These are phyloP conservation scores for Heliothis peltigera DNA, from an alignment of 2,888 invertebrate species.

Conservation along the genomic window DNA sequence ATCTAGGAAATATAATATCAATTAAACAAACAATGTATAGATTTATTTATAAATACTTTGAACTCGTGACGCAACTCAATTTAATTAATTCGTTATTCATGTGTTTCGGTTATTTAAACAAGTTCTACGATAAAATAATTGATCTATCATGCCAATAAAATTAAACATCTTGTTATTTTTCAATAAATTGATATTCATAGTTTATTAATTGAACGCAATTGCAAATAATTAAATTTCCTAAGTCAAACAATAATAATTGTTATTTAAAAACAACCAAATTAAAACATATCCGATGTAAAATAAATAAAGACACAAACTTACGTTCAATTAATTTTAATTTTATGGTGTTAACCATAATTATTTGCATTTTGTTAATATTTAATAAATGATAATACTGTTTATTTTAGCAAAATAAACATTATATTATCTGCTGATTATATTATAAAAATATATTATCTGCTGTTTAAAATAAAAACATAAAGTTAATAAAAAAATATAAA, in stretches of 20 bases:
- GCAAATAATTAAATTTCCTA: constrained; percentile 52
- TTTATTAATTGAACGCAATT: constrained; percentile 36
- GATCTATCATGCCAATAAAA: constrained; percentile 38
- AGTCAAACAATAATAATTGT: constrained; percentile 21
- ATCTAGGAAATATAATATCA: neutral
- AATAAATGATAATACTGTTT: neutral
- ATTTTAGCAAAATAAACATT: neutral
- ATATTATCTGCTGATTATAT: too few species aligned
- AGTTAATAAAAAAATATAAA: too few species aligned
- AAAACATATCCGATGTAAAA: constrained; percentile 7
- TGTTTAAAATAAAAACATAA: too few species aligned
- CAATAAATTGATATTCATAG: constrained; percentile 34
- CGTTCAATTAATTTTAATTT: neutral
- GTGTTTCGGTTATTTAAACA: constrained; percentile 55
- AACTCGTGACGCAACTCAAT: constrained; percentile 39
- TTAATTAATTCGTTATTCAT: constrained; percentile 24
- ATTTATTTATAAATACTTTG: neutral
- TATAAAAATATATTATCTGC: too few species aligned
- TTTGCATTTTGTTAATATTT: neutral
- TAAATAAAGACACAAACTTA: neutral
- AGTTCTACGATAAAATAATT: constrained; percentile 40
- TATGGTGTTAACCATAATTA: neutral
- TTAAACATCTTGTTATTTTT: constrained; percentile 43
- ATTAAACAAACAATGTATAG: neutral
- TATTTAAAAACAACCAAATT: constrained; percentile 12